Base-by-base conservation (phyloP, 1,140 invertebrate genomes). In the Galleria mellonella region DNA sequence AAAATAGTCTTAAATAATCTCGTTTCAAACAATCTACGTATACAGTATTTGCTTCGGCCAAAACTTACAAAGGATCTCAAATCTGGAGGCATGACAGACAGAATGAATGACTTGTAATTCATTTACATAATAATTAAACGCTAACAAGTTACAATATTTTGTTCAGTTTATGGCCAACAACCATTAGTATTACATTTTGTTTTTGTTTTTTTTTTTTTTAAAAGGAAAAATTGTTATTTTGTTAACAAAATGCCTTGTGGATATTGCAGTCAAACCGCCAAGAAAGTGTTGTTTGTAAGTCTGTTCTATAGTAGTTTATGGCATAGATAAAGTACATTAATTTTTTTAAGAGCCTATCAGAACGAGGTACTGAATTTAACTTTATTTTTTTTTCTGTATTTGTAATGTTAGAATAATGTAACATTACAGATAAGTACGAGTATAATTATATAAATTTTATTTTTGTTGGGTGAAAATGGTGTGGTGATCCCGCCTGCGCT, bases 191-290 rank as follows among this genome's bases (percentile, higher is more conserved):
- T 48, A 55, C 28, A 39, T 40, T n/a, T n/a, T n/a, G n/a, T n/a
- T n/a, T n/a, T 42, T 45, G 23, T 42, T 49, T 57, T 23, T 40
- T 31, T 43, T 32, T 46, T n/a, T n/a, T n/a, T n/a, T n/a, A n/a
- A n/a, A 29, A 48, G 31, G 27, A 30, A 54, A 46, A 55, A 51
- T 47, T 30, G 9, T 45, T 29, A 40, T 32, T 27, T n/a, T n/a
- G n/a, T n/a, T 44, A 1, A 53, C 2, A 62, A 68, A 60, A 83
- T 83, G 79, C 79, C 76, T 12, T 83, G 79, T 56, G 79, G 79
- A 47, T 81, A 83, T 53, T 81, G 55, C 32, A 70, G 66, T 39
- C 55, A 75, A 8, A 79, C 76, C 11, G 49, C 74, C 2, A 83
- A 77, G 46, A 69, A 50, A 42, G 72, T 70, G 46, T 57, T 81